These are phyloP conservation scores for Saturnia japonica DNA, from an alignment of 2,888 invertebrate genomes.

Conservation along the genomic window DNA sequence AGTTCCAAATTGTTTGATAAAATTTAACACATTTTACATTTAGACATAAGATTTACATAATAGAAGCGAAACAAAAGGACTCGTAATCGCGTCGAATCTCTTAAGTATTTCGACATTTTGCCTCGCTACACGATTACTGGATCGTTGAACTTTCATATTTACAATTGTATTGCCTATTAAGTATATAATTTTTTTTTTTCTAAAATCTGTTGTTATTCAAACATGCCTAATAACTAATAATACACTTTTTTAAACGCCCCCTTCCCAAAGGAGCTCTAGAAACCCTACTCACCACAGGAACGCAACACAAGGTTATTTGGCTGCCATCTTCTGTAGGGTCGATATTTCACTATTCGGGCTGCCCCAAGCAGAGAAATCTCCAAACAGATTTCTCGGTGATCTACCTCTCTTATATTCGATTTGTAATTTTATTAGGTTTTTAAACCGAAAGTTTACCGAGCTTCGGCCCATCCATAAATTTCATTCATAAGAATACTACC, in stretches of 20 bases:
- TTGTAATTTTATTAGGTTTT: background rate
- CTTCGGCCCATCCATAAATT: too few species aligned
- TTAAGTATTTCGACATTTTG: conserved; percentile 73
- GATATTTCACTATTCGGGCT: too few species aligned
- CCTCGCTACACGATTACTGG: conserved; percentile 61
- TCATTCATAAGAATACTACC: too few species aligned
- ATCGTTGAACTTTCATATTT: conserved; percentile 68
- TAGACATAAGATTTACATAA: conserved; percentile 47
- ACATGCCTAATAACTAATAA: too few species aligned
- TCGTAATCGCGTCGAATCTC: conserved; percentile 42
- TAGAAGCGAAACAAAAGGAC: conserved; percentile 65
- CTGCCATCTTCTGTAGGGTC: too few species aligned
- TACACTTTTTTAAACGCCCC: background rate
- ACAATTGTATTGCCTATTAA: background rate
- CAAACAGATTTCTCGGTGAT: too few species aligned
- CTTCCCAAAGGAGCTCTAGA: too few species aligned
- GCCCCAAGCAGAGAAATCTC: too few species aligned
- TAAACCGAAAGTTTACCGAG: too few species aligned
- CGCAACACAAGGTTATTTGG: too few species aligned
- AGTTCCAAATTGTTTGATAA: conserved; percentile 53
- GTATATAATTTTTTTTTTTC: too few species aligned
- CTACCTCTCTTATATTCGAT: background rate
- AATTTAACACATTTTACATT: conserved; percentile 46
- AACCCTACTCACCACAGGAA: too few species aligned
- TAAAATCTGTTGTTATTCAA: background rate